These are phyloP conservation scores for Acestrorhynchus altus DNA, from an alignment of 2,797 vertebrate genomes.

Conservation along the genomic window DNA sequence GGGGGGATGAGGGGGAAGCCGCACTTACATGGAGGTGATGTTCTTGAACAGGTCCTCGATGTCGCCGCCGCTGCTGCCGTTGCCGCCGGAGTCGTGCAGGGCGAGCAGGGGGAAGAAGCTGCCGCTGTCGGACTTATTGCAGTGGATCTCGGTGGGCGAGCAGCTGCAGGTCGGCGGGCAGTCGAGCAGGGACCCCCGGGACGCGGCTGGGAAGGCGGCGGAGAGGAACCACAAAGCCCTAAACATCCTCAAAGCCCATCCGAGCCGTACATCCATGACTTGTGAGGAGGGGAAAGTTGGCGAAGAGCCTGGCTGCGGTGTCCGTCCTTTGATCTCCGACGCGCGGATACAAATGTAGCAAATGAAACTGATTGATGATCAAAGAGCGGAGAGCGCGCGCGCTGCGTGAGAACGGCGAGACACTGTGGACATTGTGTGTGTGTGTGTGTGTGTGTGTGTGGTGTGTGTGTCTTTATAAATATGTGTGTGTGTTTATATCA, in stretches of 20 bases:
- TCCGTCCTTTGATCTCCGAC: conserved; percentile 66
- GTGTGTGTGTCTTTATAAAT: not conserved
- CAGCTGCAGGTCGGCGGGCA: conserved; percentile 97
- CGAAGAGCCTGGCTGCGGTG: conserved; percentile 18
- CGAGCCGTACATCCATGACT: conserved; percentile 96
- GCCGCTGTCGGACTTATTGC: conserved; percentile 95
- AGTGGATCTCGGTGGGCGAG: conserved; percentile 94
- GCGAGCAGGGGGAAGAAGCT: conserved; percentile 95
- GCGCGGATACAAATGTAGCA: not conserved
- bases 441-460: not conserved
- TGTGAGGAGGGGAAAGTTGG: conserved; percentile 32
- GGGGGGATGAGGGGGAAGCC: conserved; percentile 39
- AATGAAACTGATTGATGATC: not conserved
- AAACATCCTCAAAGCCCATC: conserved; percentile 85
- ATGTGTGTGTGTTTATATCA: not conserved
- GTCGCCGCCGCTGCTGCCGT: conserved; percentile 88
- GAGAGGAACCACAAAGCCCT: conserved; percentile 90
- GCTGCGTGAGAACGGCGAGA: not conserved
- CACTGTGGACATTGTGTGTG: conserved; percentile 60
- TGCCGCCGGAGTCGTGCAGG: conserved; percentile 87
- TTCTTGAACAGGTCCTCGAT: conserved; percentile 97
- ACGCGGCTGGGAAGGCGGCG: conserved; percentile 94
- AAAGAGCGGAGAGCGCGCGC: not conserved
- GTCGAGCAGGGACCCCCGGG: conserved; percentile 92
- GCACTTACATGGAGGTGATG: conserved; percentile 95